phyloP scores from a whole-genome alignment of 2,888 invertebrate species.

The Hypomecis punctinalis region DNA sequence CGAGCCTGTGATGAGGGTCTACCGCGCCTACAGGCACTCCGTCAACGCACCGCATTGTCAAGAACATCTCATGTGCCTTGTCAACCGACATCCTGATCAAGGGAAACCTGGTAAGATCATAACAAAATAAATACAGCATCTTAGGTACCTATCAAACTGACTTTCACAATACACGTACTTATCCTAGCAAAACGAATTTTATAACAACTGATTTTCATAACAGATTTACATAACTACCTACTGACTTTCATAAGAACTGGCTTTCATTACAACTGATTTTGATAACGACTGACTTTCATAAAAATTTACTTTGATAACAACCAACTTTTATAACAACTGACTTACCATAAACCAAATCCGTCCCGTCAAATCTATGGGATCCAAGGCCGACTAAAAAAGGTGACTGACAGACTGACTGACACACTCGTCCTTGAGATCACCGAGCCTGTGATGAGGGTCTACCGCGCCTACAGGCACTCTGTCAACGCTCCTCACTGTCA shows the following conservation, averaged over 20 bases:
- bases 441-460: constrained; percentile 92
- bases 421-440: constrained; percentile 93
- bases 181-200: too few species aligned
- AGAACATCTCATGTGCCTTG: constrained; percentile 91
- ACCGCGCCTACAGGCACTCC: constrained; percentile 90
- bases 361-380: constrained; percentile 86
- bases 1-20: constrained; percentile 92
- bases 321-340: too few species aligned
- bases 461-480: constrained; percentile 90
- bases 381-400: constrained; percentile 87
- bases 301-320: too few species aligned
- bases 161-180: background rate
- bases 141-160: background rate
- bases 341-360: too few species aligned
- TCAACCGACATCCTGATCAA: constrained; percentile 87
- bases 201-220: background rate
- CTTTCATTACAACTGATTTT: too few species aligned
- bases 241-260: too few species aligned
- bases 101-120: constrained; percentile 68
- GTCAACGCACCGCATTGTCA: constrained; percentile 89
- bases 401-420: constrained; percentile 91
- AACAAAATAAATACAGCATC: background rate
- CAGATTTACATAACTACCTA: too few species aligned
- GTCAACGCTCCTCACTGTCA: constrained; percentile 89
- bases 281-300: too few species aligned